Evolutionary conservation across 2,888 invertebrate species (phyloP).

Genomic region (Steromphala cineraria): DNA sequence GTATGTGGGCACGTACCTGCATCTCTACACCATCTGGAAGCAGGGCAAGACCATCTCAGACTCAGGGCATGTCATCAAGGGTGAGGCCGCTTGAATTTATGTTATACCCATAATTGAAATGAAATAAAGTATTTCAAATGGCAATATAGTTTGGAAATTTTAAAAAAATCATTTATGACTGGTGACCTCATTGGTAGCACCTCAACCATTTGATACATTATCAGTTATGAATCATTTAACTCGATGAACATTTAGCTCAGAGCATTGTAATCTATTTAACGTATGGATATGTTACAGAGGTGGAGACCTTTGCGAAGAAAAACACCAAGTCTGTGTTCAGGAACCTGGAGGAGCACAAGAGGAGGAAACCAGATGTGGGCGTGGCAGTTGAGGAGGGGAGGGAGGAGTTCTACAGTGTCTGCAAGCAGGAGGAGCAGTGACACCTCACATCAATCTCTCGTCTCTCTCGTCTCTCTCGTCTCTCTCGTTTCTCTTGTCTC

Average conservation of each 20-base stretch:
- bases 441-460: no score
- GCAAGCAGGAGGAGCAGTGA: slow-evolving; percentile 21
- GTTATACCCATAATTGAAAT: no score
- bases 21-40: slow-evolving; percentile 77
- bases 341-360: slow-evolving; percentile 53
- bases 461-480: no score
- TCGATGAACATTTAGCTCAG: no score
- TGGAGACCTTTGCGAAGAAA: slow-evolving; percentile 69
- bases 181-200: no score
- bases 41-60: slow-evolving; percentile 77
- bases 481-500: no score
- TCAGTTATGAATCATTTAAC: no score
- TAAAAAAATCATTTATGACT: no score
- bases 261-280: no score
- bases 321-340: slow-evolving; percentile 51
- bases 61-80: slow-evolving; percentile 78
- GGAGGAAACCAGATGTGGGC: slow-evolving; percentile 35
- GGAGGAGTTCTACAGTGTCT: slow-evolving; percentile 55
- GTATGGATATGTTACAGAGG: slow-evolving; percentile 66
- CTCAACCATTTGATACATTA: no score
- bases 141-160: no score
- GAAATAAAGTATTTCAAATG: no score
- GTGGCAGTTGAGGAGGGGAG: slow-evolving; percentile 32
- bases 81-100: slow-evolving; percentile 58
- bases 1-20: slow-evolving; percentile 76